phyloP scores from a whole-genome alignment of 2,113 vertebrate genomes.

The Erythrocercus mccallii region DNA sequence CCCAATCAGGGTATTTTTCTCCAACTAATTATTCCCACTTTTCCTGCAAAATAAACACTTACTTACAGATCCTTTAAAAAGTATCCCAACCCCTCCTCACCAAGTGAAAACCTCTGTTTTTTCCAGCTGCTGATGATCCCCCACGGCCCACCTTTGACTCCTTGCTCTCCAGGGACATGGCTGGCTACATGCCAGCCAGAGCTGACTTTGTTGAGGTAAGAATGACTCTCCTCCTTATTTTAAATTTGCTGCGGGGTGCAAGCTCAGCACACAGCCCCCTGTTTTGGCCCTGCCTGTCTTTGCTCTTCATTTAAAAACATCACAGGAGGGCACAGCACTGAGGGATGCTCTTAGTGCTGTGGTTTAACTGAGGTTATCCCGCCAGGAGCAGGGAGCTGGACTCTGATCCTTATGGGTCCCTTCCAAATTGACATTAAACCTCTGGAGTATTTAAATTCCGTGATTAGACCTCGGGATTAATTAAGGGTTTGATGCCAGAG shows the following conservation, averaged over 20 bases:
- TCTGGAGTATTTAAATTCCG: neutral
- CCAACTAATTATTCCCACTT: neutral
- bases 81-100: neutral
- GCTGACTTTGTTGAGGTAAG: constrained; percentile 97
- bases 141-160: constrained; percentile 94
- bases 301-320: neutral
- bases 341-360: neutral
- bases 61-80: neutral
- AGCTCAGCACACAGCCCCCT: neutral
- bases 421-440: neutral
- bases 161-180: constrained; percentile 94
- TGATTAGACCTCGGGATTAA: neutral
- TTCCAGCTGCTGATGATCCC: constrained; percentile 90
- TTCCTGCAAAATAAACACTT: neutral
- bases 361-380: neutral
- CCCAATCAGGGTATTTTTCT: neutral
- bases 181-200: constrained; percentile 98
- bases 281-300: neutral
- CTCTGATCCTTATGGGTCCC: neutral
- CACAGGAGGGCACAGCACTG: neutral
- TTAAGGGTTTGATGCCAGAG: neutral
- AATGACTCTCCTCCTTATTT: neutral
- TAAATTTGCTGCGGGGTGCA: neutral
- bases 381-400: neutral
- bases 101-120: neutral